A percentile compares a stretch with the other conserved stretches of the same genome.
Evolutionary conservation across 2,797 vertebrate species (phyloP).

Genomic region (Melanotaenia boesemani): DNA sequence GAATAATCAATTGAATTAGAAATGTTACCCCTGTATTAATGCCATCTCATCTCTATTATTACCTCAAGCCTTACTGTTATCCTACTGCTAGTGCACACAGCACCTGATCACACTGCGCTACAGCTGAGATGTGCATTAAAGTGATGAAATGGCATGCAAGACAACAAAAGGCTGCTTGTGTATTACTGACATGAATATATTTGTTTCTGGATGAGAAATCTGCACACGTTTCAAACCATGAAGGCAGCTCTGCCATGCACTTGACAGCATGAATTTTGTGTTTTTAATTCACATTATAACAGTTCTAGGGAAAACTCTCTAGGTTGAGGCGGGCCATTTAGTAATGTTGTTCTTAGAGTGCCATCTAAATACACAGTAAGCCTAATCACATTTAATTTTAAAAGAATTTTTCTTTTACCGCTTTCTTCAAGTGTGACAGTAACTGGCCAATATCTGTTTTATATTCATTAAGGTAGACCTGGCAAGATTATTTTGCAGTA

Average conservation of each 20-base stretch:
- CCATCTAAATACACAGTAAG: background rate
- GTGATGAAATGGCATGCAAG: conserved; percentile 15
- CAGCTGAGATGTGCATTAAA: background rate
- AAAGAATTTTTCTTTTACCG: too few relatives aligned
- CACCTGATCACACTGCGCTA: conserved; percentile 28
- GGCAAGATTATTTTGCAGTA: too few relatives aligned
- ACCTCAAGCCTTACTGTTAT: conserved; percentile 36
- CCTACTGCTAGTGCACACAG: conserved; percentile 10
- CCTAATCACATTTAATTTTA: background rate
- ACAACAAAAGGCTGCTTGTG: background rate
- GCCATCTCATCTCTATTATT: conserved; percentile 50
- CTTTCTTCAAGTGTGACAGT: too few relatives aligned
- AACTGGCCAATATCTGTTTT: too few relatives aligned
- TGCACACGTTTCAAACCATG: background rate
- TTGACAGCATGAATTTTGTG: background rate
- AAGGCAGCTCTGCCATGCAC: background rate
- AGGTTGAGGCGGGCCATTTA: background rate
- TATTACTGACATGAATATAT: conserved; percentile 13
- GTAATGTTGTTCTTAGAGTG: background rate
- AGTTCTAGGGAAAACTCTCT: background rate
- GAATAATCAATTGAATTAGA: conserved; percentile 77
- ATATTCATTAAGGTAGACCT: too few relatives aligned
- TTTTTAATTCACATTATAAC: too few relatives aligned
- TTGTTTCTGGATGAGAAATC: background rate
- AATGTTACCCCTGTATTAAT: conserved; percentile 73